phyloP scores from a whole-genome alignment of 1,140 invertebrate species.

The Drosophila pachea region DNA sequence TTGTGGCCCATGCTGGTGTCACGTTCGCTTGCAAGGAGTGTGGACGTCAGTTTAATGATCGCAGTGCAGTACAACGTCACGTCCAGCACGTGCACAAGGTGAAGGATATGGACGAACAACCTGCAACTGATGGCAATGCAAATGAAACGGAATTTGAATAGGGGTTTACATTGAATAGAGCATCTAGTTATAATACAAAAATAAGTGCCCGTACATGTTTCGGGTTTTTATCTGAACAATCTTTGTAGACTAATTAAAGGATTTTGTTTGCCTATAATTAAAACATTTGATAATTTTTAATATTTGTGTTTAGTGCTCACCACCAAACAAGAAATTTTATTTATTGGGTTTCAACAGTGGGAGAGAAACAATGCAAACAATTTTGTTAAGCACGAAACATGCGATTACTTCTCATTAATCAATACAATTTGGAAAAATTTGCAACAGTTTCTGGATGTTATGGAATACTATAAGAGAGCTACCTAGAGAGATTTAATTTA shows the following conservation, averaged over 20 bases:
- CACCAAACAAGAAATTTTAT: slow-evolving; percentile 52
- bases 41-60: slow-evolving; percentile 85
- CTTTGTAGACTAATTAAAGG: not conserved
- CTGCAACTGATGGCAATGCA: slow-evolving; percentile 38
- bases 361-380: slow-evolving; percentile 19
- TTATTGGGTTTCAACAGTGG: slow-evolving; percentile 37
- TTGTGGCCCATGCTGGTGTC: slow-evolving; percentile 85
- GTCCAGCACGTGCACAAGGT: slow-evolving; percentile 62
- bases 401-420: slow-evolving; percentile 28
- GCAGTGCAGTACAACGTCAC: slow-evolving; percentile 84
- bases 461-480: slow-evolving; percentile 47
- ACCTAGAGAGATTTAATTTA: slow-evolving; percentile 49
- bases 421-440: slow-evolving; percentile 47
- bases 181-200: not conserved
- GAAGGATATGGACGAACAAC: slow-evolving; percentile 12
- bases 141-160: slow-evolving; percentile 34
- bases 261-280: slow-evolving; percentile 19
- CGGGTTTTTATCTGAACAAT: not conserved
- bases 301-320: slow-evolving; percentile 27
- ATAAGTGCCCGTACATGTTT: not conserved
- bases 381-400: slow-evolving; percentile 34
- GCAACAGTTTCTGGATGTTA: slow-evolving; percentile 50
- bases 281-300: slow-evolving; percentile 52
- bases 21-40: slow-evolving; percentile 84
- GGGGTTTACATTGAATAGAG: not conserved